Evolutionary conservation across 2,797 vertebrate species (phyloP).

Genomic region (Apodemus agrarius): DNA sequence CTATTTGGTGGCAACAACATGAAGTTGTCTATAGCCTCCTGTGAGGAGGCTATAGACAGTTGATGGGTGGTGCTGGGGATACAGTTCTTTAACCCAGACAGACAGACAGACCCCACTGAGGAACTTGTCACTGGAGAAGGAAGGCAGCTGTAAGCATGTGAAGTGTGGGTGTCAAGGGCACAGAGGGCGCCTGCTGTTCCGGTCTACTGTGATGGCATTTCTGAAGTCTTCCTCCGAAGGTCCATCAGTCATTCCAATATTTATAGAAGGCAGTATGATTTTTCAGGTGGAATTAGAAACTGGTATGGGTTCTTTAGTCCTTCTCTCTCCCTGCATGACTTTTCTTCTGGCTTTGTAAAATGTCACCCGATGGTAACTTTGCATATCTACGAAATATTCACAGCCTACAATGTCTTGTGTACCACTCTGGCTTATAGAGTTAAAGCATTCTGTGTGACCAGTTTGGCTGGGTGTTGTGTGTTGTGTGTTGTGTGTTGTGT

Average conservation of each 20-base stretch:
- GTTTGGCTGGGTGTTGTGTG: neutral
- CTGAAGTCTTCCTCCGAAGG: neutral
- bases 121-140: neutral
- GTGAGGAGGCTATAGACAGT: neutral
- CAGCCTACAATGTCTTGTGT: neutral
- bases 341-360: neutral
- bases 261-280: neutral
- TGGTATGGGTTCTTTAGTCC: neutral
- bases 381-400: neutral
- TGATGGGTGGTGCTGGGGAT: neutral
- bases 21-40: neutral
- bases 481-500: no score
- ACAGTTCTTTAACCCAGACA: neutral
- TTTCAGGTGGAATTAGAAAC: neutral
- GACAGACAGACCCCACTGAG: neutral
- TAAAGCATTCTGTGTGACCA: rapidly evolving
- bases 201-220: neutral
- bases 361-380: neutral
- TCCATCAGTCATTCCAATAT: neutral
- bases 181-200: no score
- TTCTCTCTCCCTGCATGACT: neutral
- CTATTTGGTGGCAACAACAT: neutral
- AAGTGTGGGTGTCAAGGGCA: rapidly evolving
- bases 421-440: no score
- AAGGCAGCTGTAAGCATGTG: neutral